Evolutionary conservation across 2,797 vertebrate genomes (phyloP), one percentile per base, ranked within the genome.

Genomic region (Catharus ustulatus): DNA sequence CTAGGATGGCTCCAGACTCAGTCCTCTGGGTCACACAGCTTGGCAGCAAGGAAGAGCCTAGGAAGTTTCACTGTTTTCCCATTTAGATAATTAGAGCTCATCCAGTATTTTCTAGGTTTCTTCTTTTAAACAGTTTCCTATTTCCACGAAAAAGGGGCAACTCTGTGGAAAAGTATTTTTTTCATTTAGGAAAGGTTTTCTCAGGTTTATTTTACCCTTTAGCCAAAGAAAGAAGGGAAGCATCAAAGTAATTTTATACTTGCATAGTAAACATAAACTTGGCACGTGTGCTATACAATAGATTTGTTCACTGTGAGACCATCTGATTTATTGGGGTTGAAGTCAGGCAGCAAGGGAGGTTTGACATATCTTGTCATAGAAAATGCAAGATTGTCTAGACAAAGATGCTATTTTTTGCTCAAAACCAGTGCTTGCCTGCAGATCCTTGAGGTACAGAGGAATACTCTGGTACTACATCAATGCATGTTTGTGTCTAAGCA

Each of bases 241-340:
- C 32, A 61, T 66, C 32, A 77, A 89, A 64, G 29, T 71, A 1
- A 49, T 71, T 13, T 57, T 74, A 21, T n/a, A 45, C 10, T 57
- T 71, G 11, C 20, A 49, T 21, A 54, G 4, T 34, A 67, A 77
- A 67, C 6, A 22, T 15, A 67, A 19, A 16, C 36, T 81, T 78
- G 67, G 32, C 52, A 40, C 0, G 0, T 18, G 15, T 66, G 6
- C 8, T 62, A 2, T n/a, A 12, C 24, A 52, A 13, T 48, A 66
- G 46, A 66, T 66, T 49, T 71, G 8, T 62, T 69, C 19, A 34
- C 57, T 67, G 19, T 54, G 49, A 67, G 34, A 71, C 58, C 18
- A 32, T 62, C 48, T 87, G 43, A 84, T 71, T 78, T 81, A 54
- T 40, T 54, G 21, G 26, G 52, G 30, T 54, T 71, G 34, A 72